These are phyloP conservation scores for Branchinecta lindahli DNA, from an alignment of 1,140 invertebrate genomes.

Conservation along the genomic window DNA sequence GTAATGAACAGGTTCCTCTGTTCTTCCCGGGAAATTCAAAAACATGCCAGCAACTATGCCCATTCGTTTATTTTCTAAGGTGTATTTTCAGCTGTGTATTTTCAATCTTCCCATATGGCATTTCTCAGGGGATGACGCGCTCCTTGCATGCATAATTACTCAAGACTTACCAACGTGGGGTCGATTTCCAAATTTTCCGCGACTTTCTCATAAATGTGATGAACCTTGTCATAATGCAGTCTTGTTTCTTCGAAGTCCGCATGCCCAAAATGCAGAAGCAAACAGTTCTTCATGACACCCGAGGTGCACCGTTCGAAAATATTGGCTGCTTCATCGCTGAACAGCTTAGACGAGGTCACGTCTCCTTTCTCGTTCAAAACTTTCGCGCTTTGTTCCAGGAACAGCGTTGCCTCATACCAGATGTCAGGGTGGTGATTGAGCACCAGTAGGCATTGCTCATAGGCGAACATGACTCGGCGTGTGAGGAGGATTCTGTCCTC, in stretches of 20 bases:
- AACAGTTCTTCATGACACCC: conserved; percentile 72
- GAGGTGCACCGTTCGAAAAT: conserved; percentile 81
- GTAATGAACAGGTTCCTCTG: no score
- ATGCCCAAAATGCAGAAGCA: conserved; percentile 91
- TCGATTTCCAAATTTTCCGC: conserved; percentile 76
- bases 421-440: conserved; percentile 94
- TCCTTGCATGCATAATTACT: no score
- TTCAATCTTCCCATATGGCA: no score
- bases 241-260: conserved; percentile 97
- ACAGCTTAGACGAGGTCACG: conserved; percentile 72
- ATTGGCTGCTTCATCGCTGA: conserved; percentile 81
- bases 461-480: conserved; percentile 91
- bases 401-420: conserved; percentile 96
- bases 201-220: conserved; percentile 87
- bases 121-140: no score
- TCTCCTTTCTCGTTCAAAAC: conserved; percentile 88
- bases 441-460: conserved; percentile 91
- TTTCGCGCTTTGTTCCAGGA: conserved; percentile 83
- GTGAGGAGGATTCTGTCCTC: conserved; percentile 89
- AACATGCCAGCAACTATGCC: no score
- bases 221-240: conserved; percentile 91
- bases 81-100: no score
- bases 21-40: no score
- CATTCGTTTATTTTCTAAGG: no score
- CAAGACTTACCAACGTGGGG: conserved; percentile 62